Evolutionary conservation across 1,140 invertebrate genomes (phyloP), one percentile per base, ranked within the genome.

Genomic region (Cotesia chilonis): DNA sequence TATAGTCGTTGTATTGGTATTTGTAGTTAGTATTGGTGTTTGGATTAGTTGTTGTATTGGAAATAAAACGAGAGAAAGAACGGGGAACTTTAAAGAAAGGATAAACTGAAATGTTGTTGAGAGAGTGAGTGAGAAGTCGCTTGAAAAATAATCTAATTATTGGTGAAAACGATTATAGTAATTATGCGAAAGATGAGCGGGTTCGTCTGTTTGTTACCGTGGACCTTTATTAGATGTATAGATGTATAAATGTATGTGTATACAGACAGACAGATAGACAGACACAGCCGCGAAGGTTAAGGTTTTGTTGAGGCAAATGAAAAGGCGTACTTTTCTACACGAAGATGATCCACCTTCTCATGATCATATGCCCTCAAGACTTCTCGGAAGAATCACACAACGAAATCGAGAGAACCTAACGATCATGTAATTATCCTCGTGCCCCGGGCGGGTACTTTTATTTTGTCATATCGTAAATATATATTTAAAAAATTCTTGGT

Each of bases 101-200:
- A 75, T 60, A n/a, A 66, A 65, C 54, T 57, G 66, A 59, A 47
- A 4, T 37, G 47, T 20, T 65, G 6, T 10, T 10, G 41, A 6
- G 41, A 47, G 41, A 47, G 41, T 1, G 41, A 47, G 41, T 47
- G 41, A 47, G 41, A n/a, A 37, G 2, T 51, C 35, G 47, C 4
- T 78, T 79, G 76, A 79, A 78, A 47, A 81, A 81, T 84, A 83
- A 83, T 84, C 83, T 84, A 84, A 84, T 84, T 84, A 84, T 82
- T 82, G 78, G 78, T 79, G 80, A 82, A 82, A 83, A 81, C 81
- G 81, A 83, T 84, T 82, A 84, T 84, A 84, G 83, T 84, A 81
- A 84, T 84, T 84, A 82, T 81, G 78, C 75, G 74, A 75, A 67
- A 71, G 74, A 65, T 77, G 68, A 57, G 47, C 54, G 7, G 35